These are phyloP conservation scores for Nannospalax galili DNA, from an alignment of 2,113 vertebrate species.

Conservation along the genomic window DNA sequence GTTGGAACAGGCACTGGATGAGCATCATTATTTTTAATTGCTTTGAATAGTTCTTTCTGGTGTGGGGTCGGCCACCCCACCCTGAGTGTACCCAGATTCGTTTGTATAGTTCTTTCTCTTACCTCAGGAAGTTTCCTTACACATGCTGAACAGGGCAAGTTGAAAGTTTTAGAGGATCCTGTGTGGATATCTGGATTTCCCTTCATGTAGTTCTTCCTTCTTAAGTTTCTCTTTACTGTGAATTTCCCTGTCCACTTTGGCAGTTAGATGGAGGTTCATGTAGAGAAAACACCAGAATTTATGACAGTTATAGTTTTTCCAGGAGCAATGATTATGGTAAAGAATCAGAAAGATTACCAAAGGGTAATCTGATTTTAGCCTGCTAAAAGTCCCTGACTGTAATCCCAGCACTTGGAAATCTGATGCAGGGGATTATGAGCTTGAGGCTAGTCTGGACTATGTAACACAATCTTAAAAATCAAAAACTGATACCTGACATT, in stretches of 20 bases:
- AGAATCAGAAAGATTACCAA: slow-evolving; percentile 28
- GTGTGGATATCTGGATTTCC: neutral
- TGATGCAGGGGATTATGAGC: neutral
- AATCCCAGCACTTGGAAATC: neutral
- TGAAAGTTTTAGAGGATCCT: neutral
- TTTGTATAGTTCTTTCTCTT: neutral
- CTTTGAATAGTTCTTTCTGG: neutral
- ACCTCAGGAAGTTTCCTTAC: neutral
- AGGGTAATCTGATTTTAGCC: neutral
- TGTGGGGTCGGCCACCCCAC: neutral
- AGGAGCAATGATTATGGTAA: neutral
- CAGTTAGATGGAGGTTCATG: neutral
- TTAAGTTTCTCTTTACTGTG: neutral
- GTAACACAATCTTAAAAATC: neutral
- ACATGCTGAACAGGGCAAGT: neutral
- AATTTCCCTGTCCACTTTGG: neutral
- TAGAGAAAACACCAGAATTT: neutral
- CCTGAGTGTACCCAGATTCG: neutral
- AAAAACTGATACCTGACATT: neutral
- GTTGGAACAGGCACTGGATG: neutral
- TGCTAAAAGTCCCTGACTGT: neutral
- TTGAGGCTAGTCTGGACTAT: neutral
- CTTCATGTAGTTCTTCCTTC: neutral
- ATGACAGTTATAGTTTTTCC: neutral
- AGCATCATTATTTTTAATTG: neutral